Base-by-base conservation (phyloP, 1,140 invertebrate species). In the Luehdorfia chinensis region DNA sequence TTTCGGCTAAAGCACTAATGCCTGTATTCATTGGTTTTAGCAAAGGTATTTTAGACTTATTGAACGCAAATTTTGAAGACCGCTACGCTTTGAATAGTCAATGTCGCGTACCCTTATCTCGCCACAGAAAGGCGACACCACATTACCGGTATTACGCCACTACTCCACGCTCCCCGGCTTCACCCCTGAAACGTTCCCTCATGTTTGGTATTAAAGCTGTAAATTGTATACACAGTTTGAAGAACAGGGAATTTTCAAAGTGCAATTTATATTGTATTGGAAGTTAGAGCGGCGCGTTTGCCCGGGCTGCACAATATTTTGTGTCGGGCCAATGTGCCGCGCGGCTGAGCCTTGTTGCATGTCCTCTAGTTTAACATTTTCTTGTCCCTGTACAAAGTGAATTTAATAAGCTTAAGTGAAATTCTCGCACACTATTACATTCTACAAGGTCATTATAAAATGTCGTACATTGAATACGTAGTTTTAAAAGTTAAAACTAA, bases 241-340 rank as follows among this genome's bases (percentile, higher is more conserved):
- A 69, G 64, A 73, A 75, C 68, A 66, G 66, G 71, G 53, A 66
- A 75, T 84, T 80, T 85, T 80, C 77, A 81, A 81, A 85, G 75
- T 83, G 81, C 83, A 86, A 84, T 85, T 85, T 86, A 84, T 86
- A 83, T 83, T 80, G 83, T 84, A 84, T 85, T 84, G 81, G 76
- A 81, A 85, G 75, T 83, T 81, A 74, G 72, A 75, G 66, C 62
- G 63, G 46, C 70, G 66, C 68, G 70, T 78, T 84, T 80, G 80
- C 73, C 64, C 73, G 52, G 59, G 63, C 59, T 75, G 65, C 74
- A 81, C 77, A 76, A 85, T 84, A 85, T 80, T 85, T 85, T 81
- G 77, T 76, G 70, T 64, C 58, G 65, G 57, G 63, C 62, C 75
- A 75, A 74, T 78, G 77, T 77, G 70, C 58, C 65, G 64, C 72